These are phyloP conservation scores for Alcedo atthis DNA, from an alignment of 2,797 vertebrate genomes.

Conservation along the genomic window DNA sequence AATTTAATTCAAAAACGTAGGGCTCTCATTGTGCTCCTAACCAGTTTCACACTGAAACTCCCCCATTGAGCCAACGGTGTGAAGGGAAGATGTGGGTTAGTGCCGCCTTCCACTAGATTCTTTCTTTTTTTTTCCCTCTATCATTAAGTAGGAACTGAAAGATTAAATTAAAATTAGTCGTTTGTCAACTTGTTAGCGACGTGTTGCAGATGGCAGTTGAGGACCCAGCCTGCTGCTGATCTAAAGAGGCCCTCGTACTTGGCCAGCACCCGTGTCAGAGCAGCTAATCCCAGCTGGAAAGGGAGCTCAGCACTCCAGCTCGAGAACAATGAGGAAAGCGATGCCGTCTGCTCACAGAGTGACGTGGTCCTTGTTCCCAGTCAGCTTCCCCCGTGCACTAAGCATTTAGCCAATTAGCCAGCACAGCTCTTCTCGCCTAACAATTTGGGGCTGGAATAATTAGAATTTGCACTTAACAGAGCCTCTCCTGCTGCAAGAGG, in stretches of 20 bases:
- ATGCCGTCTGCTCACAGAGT: background rate
- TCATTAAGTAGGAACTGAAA: conserved; percentile 67
- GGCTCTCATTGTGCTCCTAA: conserved; percentile 74
- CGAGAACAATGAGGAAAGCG: background rate
- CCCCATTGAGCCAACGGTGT: conserved; percentile 69
- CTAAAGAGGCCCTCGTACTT: background rate
- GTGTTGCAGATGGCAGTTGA: conserved; percentile 76
- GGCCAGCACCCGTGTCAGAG: background rate
- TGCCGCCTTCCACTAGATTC: background rate
- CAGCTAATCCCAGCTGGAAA: background rate
- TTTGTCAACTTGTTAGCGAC: conserved; percentile 79
- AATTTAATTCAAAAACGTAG: conserved; percentile 81
- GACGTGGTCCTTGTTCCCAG: background rate
- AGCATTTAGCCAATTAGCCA: conserved; percentile 27
- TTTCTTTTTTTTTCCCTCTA: background rate
- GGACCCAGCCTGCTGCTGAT: conserved; percentile 68
- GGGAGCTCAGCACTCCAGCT: conserved; percentile 29
- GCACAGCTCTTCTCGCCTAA: conserved; percentile 12
- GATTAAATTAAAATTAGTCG: conserved; percentile 81
- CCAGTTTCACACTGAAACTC: conserved; percentile 67
- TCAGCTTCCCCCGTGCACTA: background rate
- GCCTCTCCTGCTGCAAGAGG: conserved; percentile 8
- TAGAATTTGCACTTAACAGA: background rate
- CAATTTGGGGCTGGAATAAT: background rate
- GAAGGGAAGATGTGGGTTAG: conserved; percentile 66